Evolutionary conservation across 2,888 invertebrate species (phyloP), one percentile per base, ranked within the genome.

Genomic region (Oasisia sp.): DNA sequence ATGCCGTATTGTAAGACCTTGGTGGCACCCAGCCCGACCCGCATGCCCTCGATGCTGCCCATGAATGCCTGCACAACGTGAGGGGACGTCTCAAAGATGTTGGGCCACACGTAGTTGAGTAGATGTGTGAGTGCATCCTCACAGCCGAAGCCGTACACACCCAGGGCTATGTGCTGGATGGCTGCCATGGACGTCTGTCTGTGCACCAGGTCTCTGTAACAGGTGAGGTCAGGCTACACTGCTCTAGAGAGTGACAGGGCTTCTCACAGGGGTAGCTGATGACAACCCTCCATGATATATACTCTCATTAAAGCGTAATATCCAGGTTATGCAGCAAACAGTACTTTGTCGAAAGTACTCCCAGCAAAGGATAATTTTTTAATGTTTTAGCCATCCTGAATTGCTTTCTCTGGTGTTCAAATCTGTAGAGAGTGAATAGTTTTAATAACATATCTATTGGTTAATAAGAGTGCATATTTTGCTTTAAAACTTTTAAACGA

Each of bases 31-130:
- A 99, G 97, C 0, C 99, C 99, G 7, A 99, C 99, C 58, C 99
- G 97, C 97, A 99, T 97, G 27, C 99, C 99, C 96, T 99, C 99
- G 8, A 99, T 98, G 7, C 99, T 98, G 95, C 99, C 99, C 98
- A 99, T 99, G 96, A 99, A 99, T 0, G 99, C 99, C 97, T 99
- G 99, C 44, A 99, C 99, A 94, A 99, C 97, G 97, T 99, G 99
- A 32, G 99, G 99, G 27, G 99, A 99, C 0, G 99, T 99, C 97
- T 99, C 99, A 96, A 99, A 99, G 94, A 99, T 99, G 96, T 99
- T 99, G 19, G 99, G 99, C 99, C 99, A 99, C 44, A 99, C 99
- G 96, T 99, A 99, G 97, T 99, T 99, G 93, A 99, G 97, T 91
- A 99, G 97, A 97, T 99, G 99, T 90, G 98, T 97, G 8, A 99